Evolutionary conservation across 2,113 vertebrate species (phyloP).

Genomic region (Manacus vitellinus): DNA sequence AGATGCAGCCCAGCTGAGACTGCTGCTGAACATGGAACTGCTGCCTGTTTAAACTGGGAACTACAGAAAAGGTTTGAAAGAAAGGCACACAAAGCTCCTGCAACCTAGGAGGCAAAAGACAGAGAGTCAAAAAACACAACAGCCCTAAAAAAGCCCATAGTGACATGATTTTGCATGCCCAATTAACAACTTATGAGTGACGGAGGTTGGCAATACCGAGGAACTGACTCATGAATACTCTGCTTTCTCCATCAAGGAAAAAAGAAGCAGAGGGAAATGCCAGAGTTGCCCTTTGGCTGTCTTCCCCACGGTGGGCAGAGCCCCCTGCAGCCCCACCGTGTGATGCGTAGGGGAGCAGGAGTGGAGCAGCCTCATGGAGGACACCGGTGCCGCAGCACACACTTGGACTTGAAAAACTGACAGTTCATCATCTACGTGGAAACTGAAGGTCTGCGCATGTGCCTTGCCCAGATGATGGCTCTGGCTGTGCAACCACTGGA

Average conservation of each 20-base stretch:
- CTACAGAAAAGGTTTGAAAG: background rate
- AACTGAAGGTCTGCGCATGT: background rate
- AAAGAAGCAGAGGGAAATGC: background rate
- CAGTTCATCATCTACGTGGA: fast-evolving
- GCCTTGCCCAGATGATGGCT: background rate
- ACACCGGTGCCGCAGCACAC: fast-evolving
- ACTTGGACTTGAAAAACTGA: background rate
- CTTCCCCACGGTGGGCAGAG: background rate
- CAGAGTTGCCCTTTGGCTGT: background rate
- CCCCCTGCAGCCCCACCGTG: fast-evolving
- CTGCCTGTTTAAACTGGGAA: background rate
- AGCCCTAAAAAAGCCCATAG: background rate
- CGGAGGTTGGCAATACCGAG: background rate
- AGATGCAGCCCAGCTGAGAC: background rate
- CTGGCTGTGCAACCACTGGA: background rate
- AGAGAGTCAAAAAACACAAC: background rate
- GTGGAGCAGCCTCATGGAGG: background rate
- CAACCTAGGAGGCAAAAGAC: background rate
- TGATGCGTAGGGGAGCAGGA: background rate
- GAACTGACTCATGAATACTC: slow-evolving; percentile 16
- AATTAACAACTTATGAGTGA: background rate
- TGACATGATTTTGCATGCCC: background rate
- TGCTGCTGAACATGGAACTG: background rate
- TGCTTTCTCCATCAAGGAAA: slow-evolving; percentile 34
- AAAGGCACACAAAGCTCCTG: background rate